Evolutionary conservation across 2,797 vertebrate species (phyloP), one percentile per base, ranked within the genome.

Genomic region (Manis crassicaudata): DNA sequence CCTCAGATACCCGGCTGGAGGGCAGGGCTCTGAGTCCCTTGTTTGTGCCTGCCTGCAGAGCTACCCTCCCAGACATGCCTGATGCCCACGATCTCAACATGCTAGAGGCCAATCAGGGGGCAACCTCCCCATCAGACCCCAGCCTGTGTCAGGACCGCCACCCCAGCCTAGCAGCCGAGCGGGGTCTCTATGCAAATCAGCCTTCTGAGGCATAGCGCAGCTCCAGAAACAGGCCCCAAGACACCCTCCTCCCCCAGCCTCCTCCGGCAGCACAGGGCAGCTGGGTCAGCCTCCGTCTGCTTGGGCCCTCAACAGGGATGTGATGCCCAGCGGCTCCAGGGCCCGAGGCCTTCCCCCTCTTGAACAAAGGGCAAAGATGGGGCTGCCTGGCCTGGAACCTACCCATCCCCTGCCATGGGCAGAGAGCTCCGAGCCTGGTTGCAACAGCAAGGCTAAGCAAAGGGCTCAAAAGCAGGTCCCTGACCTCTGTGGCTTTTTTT

Each of bases 401-500:
- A 63, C 32, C 16, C 25, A 60, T 14, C 29, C 5, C 23, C 17
- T 0, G 1, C 10, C 75, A 40, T 14, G 5, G 62, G 18, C 65
- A 83, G 54, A 84, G 29, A 76, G 60, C 65, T 10, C 10, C 80
- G 60, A 25, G 5, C 43, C 50, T 72, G 25, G 12, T 4, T 62
- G 79, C 12, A 92, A 29, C 23, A 88, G 27, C 3, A 35, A 86
- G 52, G 68, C 35, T 62, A 96, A 83, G 14, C 20, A 46, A 46
- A 65, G 35, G 63, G 18, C 73, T 67, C 23, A 52, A 37, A 91
- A 95, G 95, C 93, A 97, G 96, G 95, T 70, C 88, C 52, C 95
- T 98, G 95, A 97, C 87, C 97, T 92, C 97, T 40, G 58, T 86
- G 94, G 85, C 96, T 46, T 46, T 46, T 40, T 46, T 46, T 46